Evolutionary conservation across 2,888 invertebrate species (phyloP).

Genomic region (Euspilapteryx auroguttella): DNA sequence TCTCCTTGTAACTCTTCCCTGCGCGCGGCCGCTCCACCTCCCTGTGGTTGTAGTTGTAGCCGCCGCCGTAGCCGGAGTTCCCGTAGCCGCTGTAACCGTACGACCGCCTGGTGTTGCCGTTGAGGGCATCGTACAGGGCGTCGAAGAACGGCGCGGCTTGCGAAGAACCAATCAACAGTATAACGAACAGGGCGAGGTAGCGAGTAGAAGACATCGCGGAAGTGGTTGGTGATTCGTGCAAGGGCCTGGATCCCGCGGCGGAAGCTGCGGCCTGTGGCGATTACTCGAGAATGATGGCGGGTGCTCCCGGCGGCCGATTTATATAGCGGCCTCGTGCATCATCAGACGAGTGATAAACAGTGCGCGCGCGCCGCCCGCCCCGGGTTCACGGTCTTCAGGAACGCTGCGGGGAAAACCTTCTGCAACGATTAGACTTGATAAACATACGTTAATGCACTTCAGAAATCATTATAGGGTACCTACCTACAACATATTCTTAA

Average conservation of each 20-base stretch:
- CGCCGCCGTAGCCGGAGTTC: slow-evolving; percentile 11
- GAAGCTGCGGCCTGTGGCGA: slow-evolving; percentile 35
- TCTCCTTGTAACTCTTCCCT: slow-evolving; percentile 66
- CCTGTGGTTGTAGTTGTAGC: slow-evolving; percentile 13
- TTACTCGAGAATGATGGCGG: slow-evolving; percentile 52
- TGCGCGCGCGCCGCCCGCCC: slow-evolving; percentile 25
- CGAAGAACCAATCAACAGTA: slow-evolving; percentile 14
- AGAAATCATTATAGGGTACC: no score
- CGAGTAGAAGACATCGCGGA: slow-evolving; percentile 39
- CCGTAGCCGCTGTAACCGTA: slow-evolving; percentile 29
- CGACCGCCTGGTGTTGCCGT: slow-evolving; percentile 34
- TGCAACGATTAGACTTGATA: no score
- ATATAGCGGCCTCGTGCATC: slow-evolving; percentile 55
- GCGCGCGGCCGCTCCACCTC: slow-evolving; percentile 22
- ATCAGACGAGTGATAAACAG: no score
- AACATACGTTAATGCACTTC: no score
- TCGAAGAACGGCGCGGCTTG: slow-evolving; percentile 46
- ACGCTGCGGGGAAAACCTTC: no score
- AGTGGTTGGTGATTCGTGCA: slow-evolving; percentile 42
- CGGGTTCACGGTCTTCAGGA: slow-evolving; percentile 55
- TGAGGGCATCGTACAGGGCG: slow-evolving; percentile 44
- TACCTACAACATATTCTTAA: no score
- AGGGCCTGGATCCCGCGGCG: slow-evolving; percentile 27
- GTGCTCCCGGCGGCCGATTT: slow-evolving; percentile 36
- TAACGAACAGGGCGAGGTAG: slow-evolving; percentile 14